phyloP scores from a whole-genome alignment of 2,888 invertebrate genomes.

The Drosophila anomalata region DNA sequence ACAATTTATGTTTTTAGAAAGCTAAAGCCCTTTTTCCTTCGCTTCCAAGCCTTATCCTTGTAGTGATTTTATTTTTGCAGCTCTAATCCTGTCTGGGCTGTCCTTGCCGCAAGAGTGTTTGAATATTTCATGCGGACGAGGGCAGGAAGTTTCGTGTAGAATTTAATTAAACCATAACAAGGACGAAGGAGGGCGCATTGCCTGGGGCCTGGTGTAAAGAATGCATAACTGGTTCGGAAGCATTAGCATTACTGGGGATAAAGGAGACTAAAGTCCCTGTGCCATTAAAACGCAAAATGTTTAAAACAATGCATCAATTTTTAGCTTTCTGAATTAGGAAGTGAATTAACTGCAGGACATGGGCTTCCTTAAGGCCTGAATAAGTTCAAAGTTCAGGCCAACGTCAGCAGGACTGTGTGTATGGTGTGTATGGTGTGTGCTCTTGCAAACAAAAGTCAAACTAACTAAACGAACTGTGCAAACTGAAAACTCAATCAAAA shows the following conservation, averaged over 20 bases:
- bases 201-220: constrained; percentile 16
- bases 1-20: constrained; percentile 3
- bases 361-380: neutral
- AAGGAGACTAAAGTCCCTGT: constrained; percentile 4
- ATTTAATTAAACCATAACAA: constrained; percentile 39
- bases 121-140: constrained; percentile 33
- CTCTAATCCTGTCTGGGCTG: constrained; percentile 34
- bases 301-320: constrained; percentile 1
- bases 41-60: constrained; percentile 15
- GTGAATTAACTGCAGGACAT: neutral
- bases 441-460: constrained; percentile 27
- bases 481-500: constrained; percentile 69
- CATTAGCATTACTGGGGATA: constrained; percentile 9
- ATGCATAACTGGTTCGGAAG: constrained; percentile 28
- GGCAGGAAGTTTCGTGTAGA: constrained; percentile 32
- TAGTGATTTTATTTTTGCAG: constrained; percentile 24
- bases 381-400: constrained; percentile 16
- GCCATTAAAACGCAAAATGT: neutral
- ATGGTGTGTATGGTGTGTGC: neutral
- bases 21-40: neutral
- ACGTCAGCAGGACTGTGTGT: constrained; percentile 12
- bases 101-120: constrained; percentile 34
- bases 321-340: neutral
- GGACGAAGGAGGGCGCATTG: constrained; percentile 2
- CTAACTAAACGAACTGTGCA: constrained; percentile 49